These are phyloP conservation scores for Marmota monax DNA, from an alignment of 2,113 vertebrate genomes.

Conservation along the genomic window DNA sequence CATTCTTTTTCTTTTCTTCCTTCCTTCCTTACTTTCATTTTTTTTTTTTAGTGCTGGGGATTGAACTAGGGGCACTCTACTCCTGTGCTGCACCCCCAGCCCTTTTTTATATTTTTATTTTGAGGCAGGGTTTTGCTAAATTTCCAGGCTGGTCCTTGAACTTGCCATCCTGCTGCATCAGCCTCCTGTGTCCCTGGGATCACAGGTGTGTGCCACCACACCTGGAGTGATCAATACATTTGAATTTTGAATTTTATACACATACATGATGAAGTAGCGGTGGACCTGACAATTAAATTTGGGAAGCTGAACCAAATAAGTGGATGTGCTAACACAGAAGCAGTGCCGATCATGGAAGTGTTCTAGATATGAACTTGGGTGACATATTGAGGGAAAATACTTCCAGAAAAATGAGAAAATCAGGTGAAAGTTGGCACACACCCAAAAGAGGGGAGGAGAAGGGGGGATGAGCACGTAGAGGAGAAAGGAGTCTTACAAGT, in stretches of 20 bases:
- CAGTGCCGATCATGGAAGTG: background rate
- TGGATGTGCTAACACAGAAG: background rate
- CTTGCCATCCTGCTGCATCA: too few relatives aligned
- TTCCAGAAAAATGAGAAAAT: background rate
- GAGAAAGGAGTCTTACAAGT: too few relatives aligned
- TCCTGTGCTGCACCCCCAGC: too few relatives aligned
- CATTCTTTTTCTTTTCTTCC: background rate
- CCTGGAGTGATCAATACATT: background rate
- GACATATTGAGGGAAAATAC: background rate
- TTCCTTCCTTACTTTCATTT: too few relatives aligned
- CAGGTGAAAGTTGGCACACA: background rate
- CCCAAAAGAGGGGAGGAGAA: background rate
- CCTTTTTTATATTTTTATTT: too few relatives aligned
- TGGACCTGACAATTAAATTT: background rate
- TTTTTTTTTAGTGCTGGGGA: too few relatives aligned
- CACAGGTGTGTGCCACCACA: too few relatives aligned
- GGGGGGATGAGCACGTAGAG: background rate
- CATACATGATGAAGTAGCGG: background rate
- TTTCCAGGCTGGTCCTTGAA: too few relatives aligned
- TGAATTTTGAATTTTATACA: background rate
- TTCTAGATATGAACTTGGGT: background rate
- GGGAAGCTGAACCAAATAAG: background rate
- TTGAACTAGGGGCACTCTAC: too few relatives aligned
- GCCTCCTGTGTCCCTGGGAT: too few relatives aligned
- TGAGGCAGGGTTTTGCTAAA: too few relatives aligned